phyloP scores from a whole-genome alignment of 2,888 invertebrate genomes.

The Pegoplata infirma region DNA sequence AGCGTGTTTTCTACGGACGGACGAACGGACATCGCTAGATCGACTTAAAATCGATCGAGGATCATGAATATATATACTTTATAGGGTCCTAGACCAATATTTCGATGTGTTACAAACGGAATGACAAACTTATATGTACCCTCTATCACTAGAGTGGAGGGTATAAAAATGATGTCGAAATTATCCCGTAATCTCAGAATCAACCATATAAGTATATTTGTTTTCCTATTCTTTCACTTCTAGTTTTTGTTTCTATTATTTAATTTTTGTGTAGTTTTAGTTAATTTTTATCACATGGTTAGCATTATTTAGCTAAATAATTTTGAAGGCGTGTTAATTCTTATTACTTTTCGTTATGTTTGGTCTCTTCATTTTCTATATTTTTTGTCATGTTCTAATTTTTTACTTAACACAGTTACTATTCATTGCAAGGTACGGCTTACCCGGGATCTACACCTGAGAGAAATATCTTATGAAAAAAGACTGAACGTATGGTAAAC shows the following conservation, averaged over 20 bases:
- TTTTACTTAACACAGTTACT: conserved; percentile 22
- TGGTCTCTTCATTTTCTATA: conserved; percentile 54
- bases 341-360: conserved; percentile 42
- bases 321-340: conserved; percentile 38
- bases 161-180: background rate
- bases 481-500: too few species aligned
- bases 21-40: too few species aligned
- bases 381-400: conserved; percentile 55
- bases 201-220: background rate
- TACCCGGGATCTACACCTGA: too few species aligned
- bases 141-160: too few species aligned
- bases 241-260: too few species aligned
- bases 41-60: too few species aligned
- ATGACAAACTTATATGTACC: too few species aligned
- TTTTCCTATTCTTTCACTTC: conserved; percentile 10
- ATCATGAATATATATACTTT: too few species aligned
- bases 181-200: background rate
- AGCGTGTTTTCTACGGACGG: too few species aligned
- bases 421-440: too few species aligned
- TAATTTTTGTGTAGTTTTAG: conserved; percentile 14
- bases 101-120: too few species aligned
- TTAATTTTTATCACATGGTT: conserved; percentile 70
- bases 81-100: background rate
- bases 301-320: conserved; percentile 70
- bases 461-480: too few species aligned